phyloP scores from a whole-genome alignment of 2,113 vertebrate genomes.

The Oncorhynchus nerka region DNA sequence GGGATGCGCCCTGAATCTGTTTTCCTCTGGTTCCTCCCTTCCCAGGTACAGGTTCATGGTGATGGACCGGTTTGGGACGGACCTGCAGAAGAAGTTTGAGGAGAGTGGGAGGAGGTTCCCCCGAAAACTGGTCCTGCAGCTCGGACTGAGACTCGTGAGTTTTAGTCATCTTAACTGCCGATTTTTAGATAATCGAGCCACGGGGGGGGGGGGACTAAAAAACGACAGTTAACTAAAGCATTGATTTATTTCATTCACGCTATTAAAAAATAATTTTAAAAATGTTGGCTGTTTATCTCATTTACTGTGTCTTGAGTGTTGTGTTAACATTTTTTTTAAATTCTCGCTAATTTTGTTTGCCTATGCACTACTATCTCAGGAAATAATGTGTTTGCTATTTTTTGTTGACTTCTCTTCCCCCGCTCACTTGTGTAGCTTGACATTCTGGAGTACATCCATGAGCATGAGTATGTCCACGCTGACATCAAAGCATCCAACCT shows the following conservation, averaged over 20 bases:
- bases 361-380: no score
- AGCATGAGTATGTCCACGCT: conserved; percentile 94
- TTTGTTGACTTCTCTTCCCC: background rate
- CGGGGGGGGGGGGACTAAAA: no score
- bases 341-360: no score
- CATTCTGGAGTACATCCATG: conserved; percentile 90
- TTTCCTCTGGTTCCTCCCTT: background rate
- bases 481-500: conserved; percentile 97
- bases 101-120: conserved; percentile 82
- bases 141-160: conserved; percentile 90
- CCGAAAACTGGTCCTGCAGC: conserved; percentile 88
- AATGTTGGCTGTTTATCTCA: no score
- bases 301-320: no score
- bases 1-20: no score
- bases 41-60: conserved; percentile 95
- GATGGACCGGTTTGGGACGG: conserved; percentile 91
- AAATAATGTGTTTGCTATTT: no score
- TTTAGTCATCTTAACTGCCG: background rate
- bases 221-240: no score
- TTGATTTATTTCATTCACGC: no score
- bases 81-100: conserved; percentile 94
- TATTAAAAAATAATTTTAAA: no score
- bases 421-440: conserved; percentile 77
- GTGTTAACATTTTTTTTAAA: no score
- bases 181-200: no score